Evolutionary conservation across 2,113 vertebrate genomes (phyloP), one percentile per base, ranked within the genome.

Genomic region (Microtus pennsylvanicus): DNA sequence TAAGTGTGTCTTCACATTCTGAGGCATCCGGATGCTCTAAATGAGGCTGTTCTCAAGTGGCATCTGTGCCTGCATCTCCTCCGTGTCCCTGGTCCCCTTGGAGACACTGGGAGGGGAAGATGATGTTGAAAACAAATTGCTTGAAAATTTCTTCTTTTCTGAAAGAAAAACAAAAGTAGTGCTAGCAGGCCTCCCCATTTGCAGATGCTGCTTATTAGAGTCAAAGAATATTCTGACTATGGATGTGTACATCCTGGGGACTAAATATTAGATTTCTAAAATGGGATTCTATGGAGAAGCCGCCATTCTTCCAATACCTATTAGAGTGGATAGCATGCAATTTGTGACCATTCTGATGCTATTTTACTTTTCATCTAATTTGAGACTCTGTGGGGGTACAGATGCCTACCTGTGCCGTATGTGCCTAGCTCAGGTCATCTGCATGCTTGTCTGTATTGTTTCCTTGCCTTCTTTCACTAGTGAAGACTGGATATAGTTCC

Each of bases 61-160:
- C 90, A 86, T 91, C 87, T 93, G 89, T 80, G 81, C 75, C 80
- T 83, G 67, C 88, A 65, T 95, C 38, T 83, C 70, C 0, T 3
- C 38, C 74, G 42, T 33, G 9, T 69, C 97, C 74, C 90, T 85
- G 74, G 24, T 95, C 95, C 90, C 94, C 89, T 96, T 58, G 69
- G 76, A 93, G 95, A 83, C 75, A 1, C 50, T 38, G 58, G 14
- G 75, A 96, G 87, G 70, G 75, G 33, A 52, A 93, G 63, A 95
- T 16, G 85, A 86, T 47, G 89, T 45, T 86, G 55, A 96, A 87
- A 52, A 86, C 96, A 83, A 58, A 80, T 89, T 85, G 78, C 52
- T 81, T 67, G n/a, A 77, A 91, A 55, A 93, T 95, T 92, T 92
- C 77, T 86, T 94, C 65, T 91, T 28, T 91, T 92, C 69, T 14